Percentiles rank a stretch among this genome's conserved stretches.
phyloP scores from a whole-genome alignment of 2,797 vertebrate species.

The Podarcis siculus region DNA sequence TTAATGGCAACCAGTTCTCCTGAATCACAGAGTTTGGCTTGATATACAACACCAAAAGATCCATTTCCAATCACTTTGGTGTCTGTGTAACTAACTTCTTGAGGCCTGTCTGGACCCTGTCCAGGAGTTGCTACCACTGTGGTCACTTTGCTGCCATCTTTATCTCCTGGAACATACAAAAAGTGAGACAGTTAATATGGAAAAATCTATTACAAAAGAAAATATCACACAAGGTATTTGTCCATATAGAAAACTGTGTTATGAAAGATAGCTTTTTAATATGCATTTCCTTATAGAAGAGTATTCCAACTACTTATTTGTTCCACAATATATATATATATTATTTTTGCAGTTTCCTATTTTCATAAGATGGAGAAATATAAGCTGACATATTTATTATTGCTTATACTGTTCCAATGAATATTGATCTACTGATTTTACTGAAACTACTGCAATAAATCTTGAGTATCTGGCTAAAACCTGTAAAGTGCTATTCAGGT shows the following conservation, averaged over 20 bases:
- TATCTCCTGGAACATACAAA: constrained; percentile 85
- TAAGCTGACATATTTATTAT: too few relatives aligned
- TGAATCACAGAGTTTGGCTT: constrained; percentile 97
- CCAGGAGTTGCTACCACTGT: constrained; percentile 98
- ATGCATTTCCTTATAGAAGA: neutral
- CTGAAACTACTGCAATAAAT: neutral
- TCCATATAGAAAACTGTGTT: neutral
- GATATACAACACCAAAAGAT: constrained; percentile 98
- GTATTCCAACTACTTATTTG: too few relatives aligned
- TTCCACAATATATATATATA: neutral
- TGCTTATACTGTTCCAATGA: neutral
- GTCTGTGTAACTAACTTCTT: constrained; percentile 99
- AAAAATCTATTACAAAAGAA: neutral
- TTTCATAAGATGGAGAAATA: neutral
- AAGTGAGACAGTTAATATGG: constrained; percentile 8
- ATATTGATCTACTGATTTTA: neutral
- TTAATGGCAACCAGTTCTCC: constrained; percentile 98
- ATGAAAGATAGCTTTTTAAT: neutral
- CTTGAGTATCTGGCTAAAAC: neutral
- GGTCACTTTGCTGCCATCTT: constrained; percentile 98
- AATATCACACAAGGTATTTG: neutral
- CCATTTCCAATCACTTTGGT: constrained; percentile 99
- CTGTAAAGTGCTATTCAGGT: neutral
- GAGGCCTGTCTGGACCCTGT: constrained; percentile 96
- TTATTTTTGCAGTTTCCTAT: too few relatives aligned